Evolutionary conservation across 2,113 vertebrate species (phyloP), one percentile per base, ranked within the genome.

Genomic region (Heteronetta atricapilla): DNA sequence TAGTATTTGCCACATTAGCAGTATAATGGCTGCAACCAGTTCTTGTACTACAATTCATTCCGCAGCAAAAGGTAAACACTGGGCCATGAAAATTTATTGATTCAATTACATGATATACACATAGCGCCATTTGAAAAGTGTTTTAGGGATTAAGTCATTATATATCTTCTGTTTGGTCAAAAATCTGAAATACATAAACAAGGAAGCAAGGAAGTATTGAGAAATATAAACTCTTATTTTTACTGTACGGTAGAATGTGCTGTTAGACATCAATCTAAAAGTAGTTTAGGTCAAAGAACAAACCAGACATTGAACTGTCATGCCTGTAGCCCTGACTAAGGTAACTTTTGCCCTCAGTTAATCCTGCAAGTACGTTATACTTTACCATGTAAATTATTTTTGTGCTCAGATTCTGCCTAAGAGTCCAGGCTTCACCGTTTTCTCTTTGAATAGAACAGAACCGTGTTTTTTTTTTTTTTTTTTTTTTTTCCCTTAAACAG

Each of bases 1-100:
- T 78, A 80, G 83, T 96, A 73, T 96, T 98, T 94, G 82, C 86
- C 79, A 91, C 94, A 89, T 93, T 95, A 94, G 90, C 90, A 92
- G 48, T 26, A 64, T 92, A 92, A 94, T 96, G 91, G 86, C 77
- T 94, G 19, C 50, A 90, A 67, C 46, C 50, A 67, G 55, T 77
- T 96, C 79, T 72, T 93, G 67, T 87, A 44, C 68, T 91, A 67
- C 87, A 85, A 86, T 95, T 96, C 83, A 89, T 96, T 91, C 86
- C 1, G 20, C 88, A 92, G 79, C 92, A 50, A 63, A 95, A 74
- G 69, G 84, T 97, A 96, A 96, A 96, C 85, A 97, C 33, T 85
- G 80, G 80, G 86, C 90, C 70, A 72, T 20, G 91, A 75, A 75
- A 97, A 94, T 75, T 78, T 96, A 96, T 93, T 94, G 75, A 93